Base-by-base conservation (phyloP, 2,113 vertebrate genomes). In the Aix galericulata region DNA sequence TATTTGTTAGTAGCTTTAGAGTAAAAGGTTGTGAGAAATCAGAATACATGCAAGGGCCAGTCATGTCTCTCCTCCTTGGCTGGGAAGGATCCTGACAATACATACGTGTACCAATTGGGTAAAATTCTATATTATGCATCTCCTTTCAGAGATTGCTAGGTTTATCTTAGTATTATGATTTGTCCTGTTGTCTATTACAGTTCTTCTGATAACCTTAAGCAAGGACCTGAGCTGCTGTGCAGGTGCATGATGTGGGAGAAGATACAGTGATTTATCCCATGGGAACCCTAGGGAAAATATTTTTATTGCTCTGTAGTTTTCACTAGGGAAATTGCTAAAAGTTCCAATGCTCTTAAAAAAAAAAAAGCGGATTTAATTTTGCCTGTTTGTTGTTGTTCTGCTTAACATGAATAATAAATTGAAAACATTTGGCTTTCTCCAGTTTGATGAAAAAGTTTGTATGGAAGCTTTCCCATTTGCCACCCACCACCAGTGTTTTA, bases 21-120 rank as follows among this genome's bases (percentile, higher is more conserved):
- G 20, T 20, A 64, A 91, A 91, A 26, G 22, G 50, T 71, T 86
- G 16, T 81, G 38, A 55, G 22, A 59, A 17, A 13, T n/a, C 32
- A 56, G 27, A 18, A 16, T 0, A 1, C 15, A 23, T 1, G 1
- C 7, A 34, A 48, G 32, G 26, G 10, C 14, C 52, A 63, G 38
- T 12, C 21, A 3, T 38, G 25, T 86, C 31, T 71, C 76, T 20
- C 25, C 6, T 80, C 21, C 20, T 38, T 86, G 55, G 3, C 21
- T 82, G 42, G 38, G 53, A 68, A 89, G 46, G 29, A 46, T 71
- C 18, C 72, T 59, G 56, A 27, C 64, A 42, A 23, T 8, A 38
- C 25, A 11, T 64, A 17, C 0, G 1, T 5, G 21, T 68, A 31
- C 38, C 48, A 64, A 36, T 71, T 82, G 64, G 23, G 40, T 25